Conservation (phyloP, 2,113 vertebrate species). For the Planiliza haematocheilus region DNA sequence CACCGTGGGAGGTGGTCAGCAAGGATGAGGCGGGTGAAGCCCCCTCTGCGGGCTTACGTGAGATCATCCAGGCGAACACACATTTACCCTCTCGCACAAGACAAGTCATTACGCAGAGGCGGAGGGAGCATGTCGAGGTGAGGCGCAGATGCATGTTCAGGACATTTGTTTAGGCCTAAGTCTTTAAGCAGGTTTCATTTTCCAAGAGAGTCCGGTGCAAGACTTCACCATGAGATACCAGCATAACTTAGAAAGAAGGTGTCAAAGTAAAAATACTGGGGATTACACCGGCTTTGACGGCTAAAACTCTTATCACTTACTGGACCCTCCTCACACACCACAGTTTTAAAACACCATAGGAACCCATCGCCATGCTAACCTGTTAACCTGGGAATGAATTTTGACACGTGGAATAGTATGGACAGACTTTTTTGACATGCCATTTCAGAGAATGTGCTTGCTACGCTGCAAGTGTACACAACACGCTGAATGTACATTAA, state of each 20-base stretch:
- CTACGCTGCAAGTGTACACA: not conserved
- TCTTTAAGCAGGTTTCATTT: conserved; percentile 39
- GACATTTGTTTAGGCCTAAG: conserved; percentile 15
- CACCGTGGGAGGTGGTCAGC: conserved; percentile 63
- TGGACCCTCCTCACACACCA: not conserved
- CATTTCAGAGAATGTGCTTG: not conserved
- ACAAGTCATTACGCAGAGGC: conserved; percentile 41
- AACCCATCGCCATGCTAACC: conserved; percentile 4
- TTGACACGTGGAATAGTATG: not conserved
- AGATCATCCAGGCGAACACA: conserved; percentile 64
- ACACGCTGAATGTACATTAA: conserved; percentile 4
- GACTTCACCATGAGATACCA: not conserved
- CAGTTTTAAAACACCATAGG: not conserved
- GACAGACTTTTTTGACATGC: conserved; percentile 16
- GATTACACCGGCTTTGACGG: not conserved
- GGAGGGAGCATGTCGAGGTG: conserved; percentile 6
- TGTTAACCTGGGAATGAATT: not conserved
- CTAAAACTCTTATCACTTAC: not conserved
- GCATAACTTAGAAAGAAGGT: not conserved
- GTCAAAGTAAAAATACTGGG: not conserved
- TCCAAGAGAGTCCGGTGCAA: conserved; percentile 6
- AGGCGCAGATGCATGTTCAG: conserved; percentile 34
- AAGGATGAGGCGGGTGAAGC: conserved; percentile 62
- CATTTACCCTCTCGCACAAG: conserved; percentile 49
- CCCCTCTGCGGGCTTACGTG: conserved; percentile 64